phyloP scores from a whole-genome alignment of 2,113 vertebrate genomes.

The Pterocles gutturalis region DNA sequence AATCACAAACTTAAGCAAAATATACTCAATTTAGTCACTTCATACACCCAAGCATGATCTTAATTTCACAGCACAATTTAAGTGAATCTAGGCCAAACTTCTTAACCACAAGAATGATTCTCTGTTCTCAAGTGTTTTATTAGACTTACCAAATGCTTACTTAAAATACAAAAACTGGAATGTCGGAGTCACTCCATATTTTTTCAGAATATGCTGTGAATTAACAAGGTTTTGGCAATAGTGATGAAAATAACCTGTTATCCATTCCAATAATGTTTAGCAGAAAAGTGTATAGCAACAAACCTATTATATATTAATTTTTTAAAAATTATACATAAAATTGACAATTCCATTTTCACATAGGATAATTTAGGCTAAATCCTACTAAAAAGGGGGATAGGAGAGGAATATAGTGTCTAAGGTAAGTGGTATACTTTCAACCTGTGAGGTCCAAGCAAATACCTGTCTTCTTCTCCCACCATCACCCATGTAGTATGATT shows the following conservation, averaged over 20 bases:
- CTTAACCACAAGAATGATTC: neutral
- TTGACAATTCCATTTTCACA: neutral
- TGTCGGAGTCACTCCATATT: neutral
- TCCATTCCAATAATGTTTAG: neutral
- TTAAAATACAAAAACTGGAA: neutral
- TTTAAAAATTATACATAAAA: neutral
- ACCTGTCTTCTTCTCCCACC: neutral
- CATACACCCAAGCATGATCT: neutral
- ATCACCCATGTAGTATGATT: too few species aligned
- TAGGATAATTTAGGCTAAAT: neutral
- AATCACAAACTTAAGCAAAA: neutral
- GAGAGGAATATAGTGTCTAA: neutral
- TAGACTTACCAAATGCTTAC: neutral
- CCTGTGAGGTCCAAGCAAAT: neutral
- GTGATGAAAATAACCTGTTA: neutral
- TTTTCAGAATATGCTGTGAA: neutral
- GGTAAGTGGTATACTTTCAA: neutral
- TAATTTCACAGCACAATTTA: neutral
- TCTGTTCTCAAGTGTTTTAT: neutral
- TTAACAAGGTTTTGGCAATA: neutral
- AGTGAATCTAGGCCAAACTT: neutral
- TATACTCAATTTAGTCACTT: neutral
- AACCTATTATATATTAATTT: neutral
- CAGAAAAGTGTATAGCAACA: neutral
- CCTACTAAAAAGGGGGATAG: neutral